A percentile compares a stretch with the other conserved stretches of the same genome.
phyloP scores from a whole-genome alignment of 1,140 invertebrate species.

The Drosophila tsacasi region DNA sequence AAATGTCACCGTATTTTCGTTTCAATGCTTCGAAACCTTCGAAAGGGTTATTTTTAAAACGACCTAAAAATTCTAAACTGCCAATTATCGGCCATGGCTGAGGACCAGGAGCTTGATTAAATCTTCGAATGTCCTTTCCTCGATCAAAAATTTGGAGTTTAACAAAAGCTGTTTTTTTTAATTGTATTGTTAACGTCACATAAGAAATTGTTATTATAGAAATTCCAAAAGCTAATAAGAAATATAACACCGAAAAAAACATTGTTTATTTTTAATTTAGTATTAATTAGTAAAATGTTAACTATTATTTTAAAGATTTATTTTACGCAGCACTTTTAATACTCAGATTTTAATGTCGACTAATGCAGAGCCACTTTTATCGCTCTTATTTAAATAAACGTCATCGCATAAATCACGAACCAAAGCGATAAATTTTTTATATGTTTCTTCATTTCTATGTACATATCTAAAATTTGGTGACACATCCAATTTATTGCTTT shows the following conservation, averaged over 20 bases:
- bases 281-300: neutral
- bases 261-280: slow-evolving; percentile 12
- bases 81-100: slow-evolving; percentile 90
- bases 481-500: neutral
- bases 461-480: neutral
- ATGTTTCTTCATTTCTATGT: neutral
- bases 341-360: neutral
- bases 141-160: slow-evolving; percentile 3
- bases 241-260: slow-evolving; percentile 32
- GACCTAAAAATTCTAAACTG: slow-evolving; percentile 89
- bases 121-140: slow-evolving; percentile 21
- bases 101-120: slow-evolving; percentile 87
- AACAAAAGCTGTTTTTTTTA: slow-evolving; percentile 30
- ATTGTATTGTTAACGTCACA: slow-evolving; percentile 18
- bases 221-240: slow-evolving; percentile 18
- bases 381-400: neutral
- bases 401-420: neutral
- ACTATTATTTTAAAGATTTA: neutral
- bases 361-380: neutral
- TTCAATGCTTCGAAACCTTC: slow-evolving; percentile 90
- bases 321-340: neutral
- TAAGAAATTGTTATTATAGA: slow-evolving; percentile 41
- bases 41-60: slow-evolving; percentile 88
- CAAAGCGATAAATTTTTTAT: neutral
- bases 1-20: slow-evolving; percentile 91